phyloP scores from a whole-genome alignment of 2,888 invertebrate genomes.

The Abscondita cerata region DNA sequence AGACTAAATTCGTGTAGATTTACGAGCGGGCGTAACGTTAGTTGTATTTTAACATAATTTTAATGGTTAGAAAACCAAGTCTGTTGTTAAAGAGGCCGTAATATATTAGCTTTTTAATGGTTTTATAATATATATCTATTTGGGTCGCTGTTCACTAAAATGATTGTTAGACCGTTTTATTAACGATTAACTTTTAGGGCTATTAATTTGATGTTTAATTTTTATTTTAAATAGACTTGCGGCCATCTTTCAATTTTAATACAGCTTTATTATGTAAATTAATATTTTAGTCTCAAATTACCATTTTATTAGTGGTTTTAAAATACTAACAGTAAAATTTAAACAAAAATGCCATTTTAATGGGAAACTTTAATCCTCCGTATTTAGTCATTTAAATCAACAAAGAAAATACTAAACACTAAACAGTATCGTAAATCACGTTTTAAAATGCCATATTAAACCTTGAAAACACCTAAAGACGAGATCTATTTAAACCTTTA shows the following conservation, averaged over 20 bases:
- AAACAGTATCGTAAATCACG: constrained; percentile 51
- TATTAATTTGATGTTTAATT: constrained; percentile 36
- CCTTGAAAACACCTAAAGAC: constrained; percentile 42
- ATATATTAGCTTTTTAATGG: constrained; percentile 55
- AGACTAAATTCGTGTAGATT: constrained; percentile 42
- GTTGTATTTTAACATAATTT: constrained; percentile 53
- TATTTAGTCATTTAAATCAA: constrained; percentile 43
- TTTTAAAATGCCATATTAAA: constrained; percentile 49
- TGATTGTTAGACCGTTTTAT: constrained; percentile 41
- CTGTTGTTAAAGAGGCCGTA: constrained; percentile 50
- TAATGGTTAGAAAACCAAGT: constrained; percentile 48
- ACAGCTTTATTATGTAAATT: constrained; percentile 31
- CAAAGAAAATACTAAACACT: constrained; percentile 46
- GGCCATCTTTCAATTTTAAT: constrained; percentile 15
- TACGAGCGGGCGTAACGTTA: constrained; percentile 52
- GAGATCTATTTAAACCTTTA: constrained; percentile 23
- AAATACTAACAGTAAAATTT: constrained; percentile 14
- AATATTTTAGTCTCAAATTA: constrained; percentile 16
- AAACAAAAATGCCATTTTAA: constrained; percentile 2
- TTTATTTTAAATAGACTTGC: constrained; percentile 26
- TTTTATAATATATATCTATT: constrained; percentile 55
- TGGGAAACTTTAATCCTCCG: constrained; percentile 22
- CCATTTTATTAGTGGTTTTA: constrained; percentile 7
- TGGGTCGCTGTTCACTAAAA: constrained; percentile 51
- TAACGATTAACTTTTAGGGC: constrained; percentile 37